Percentiles rank a stretch among this genome's conserved stretches.
phyloP scores from a whole-genome alignment of 2,797 vertebrate genomes.

The Oreonectes daqikongensis region DNA sequence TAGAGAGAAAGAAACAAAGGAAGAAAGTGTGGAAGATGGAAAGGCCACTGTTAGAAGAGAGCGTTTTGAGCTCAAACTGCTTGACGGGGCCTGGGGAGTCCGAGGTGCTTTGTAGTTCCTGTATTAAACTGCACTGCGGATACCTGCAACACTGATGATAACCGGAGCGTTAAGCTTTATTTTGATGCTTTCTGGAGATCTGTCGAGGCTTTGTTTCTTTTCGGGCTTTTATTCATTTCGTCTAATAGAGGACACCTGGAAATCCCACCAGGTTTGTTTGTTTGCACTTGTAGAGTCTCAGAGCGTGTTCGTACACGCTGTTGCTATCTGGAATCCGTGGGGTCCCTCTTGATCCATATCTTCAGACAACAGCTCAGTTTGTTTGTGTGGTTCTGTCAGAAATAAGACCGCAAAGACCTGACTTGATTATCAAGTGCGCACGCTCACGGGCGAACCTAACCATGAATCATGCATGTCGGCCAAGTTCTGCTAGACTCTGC shows the following conservation, averaged over 20 bases:
- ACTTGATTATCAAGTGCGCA: constrained; percentile 33
- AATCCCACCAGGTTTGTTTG: constrained; percentile 6
- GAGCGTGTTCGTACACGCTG: not conserved
- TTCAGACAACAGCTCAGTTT: constrained; percentile 6
- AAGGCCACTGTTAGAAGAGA: constrained; percentile 15
- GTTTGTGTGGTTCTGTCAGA: constrained; percentile 18
- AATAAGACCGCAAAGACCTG: not conserved
- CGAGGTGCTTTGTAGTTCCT: constrained; percentile 28
- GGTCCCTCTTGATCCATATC: constrained; percentile 8
- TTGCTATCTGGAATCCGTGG: constrained; percentile 3
- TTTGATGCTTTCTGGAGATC: constrained; percentile 40
- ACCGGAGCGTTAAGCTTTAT: not conserved
- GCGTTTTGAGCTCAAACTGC: constrained; percentile 31
- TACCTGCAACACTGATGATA: constrained; percentile 52
- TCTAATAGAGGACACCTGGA: constrained; percentile 8
- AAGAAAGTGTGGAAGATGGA: constrained; percentile 27
- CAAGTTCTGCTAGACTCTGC: constrained; percentile 9
- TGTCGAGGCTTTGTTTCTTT: constrained; percentile 14
- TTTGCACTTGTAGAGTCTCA: not conserved
- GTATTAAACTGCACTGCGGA: constrained; percentile 38
- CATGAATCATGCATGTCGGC: constrained; percentile 45
- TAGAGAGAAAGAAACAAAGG: constrained; percentile 22
- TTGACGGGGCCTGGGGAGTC: constrained; percentile 20
- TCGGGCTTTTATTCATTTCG: not conserved
- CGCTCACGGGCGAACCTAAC: not conserved